Evolutionary conservation across 2,113 vertebrate species (phyloP), one percentile per base, ranked within the genome.

Genomic region (Pomatorhinus ruficollis): DNA sequence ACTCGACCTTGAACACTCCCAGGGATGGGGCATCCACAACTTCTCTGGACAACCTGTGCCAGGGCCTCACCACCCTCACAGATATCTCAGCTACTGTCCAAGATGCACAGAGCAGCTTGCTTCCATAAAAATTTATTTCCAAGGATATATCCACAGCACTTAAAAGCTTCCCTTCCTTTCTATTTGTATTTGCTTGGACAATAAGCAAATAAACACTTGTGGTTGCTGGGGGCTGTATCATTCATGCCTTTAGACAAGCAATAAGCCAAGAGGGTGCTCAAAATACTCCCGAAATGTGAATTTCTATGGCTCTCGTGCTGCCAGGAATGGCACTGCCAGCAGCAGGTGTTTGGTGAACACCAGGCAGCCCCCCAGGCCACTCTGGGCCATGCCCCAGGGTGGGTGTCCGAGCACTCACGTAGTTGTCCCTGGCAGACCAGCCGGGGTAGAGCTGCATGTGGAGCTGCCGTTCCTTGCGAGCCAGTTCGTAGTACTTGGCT

Each of bases 381-480:
- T 44, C 0, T 20, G 50, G 61, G 82, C 56, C 37, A 3, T 31
- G 78, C n/a, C 54, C 7, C 1, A 25, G 74, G 37, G 33, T 23
- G 22, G 56, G 70, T 63, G 33, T 13, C 56, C 0, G 12, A 61
- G 80, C 79, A 99, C 98, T 99, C 97, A 99, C 99, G 7, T 99
- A 99, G 98, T 99, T 99, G 97, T 99, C 99, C 49, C 99, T 97
- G 60, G 99, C 99, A 25, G 99, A 99, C 99, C 99, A 99, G 98
- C 99, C 99, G 3, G 99, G 99, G 97, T 99, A 99, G 14, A 99
- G 99, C 97, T 99, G 99, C 99, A 99, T 99, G 97, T 99, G 99
- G 81, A 99, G 99, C 97, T 99, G 99, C 98, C 99, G 98, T 97
- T 99, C 99, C 94, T 99, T 99, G 65, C 99, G 98, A 78, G 99